A percentile compares a stretch with the other conserved stretches of the same genome.
These are phyloP conservation scores for Corapipo altera DNA, from an alignment of 2,113 vertebrate genomes.

Conservation along the genomic window DNA sequence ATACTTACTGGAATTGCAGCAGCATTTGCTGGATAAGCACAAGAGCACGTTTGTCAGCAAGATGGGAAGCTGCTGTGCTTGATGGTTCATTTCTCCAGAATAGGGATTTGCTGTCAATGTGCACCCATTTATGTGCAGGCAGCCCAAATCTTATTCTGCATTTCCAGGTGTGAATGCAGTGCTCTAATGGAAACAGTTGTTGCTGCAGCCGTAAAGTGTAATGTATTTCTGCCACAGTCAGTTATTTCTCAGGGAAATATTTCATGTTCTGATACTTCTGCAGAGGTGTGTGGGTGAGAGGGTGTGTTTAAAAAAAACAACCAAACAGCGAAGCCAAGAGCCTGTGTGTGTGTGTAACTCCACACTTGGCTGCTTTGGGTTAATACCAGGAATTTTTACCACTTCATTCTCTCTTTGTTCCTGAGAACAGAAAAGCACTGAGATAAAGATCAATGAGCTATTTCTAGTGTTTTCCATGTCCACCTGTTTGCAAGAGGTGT, in stretches of 20 bases:
- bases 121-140: neutral
- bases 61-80: slow-evolving; percentile 2
- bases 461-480: neutral
- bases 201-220: neutral
- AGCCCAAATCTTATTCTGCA: neutral
- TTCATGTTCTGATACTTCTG: neutral
- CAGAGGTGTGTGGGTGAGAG: neutral
- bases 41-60: slow-evolving; percentile 7
- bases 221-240: neutral
- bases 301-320: neutral
- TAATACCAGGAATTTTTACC: neutral
- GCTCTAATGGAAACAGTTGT: neutral
- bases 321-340: neutral
- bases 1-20: neutral
- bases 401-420: neutral
- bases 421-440: neutral
- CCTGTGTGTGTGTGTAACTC: rapidly evolving
- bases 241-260: neutral
- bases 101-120: neutral
- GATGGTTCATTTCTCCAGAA: neutral
- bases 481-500: neutral
- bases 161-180: neutral
- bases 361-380: neutral
- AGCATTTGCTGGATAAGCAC: slow-evolving; percentile 22
- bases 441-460: rapidly evolving